Conservation (phyloP, 2,113 vertebrate species). For the Gobio gobio region DNA sequence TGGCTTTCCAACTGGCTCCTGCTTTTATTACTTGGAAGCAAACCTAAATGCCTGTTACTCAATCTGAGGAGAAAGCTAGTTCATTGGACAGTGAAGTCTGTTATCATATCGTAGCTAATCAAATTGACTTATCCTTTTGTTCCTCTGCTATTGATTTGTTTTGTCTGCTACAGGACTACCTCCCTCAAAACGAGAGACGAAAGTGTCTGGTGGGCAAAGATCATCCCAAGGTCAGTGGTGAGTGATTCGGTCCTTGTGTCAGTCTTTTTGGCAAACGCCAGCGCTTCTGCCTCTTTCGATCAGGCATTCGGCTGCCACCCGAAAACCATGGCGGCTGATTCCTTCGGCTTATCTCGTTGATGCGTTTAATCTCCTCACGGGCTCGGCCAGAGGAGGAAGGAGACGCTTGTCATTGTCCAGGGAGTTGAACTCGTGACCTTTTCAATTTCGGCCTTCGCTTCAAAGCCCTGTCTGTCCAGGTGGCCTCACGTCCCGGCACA, state of each 20-base stretch:
- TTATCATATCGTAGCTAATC: constrained; percentile 58
- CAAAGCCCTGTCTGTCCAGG: constrained; percentile 77
- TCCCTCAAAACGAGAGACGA: constrained; percentile 62
- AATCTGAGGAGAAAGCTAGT: background rate
- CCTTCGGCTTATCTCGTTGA: constrained; percentile 74
- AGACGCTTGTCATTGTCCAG: constrained; percentile 78
- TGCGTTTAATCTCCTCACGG: constrained; percentile 77
- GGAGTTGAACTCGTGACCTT: constrained; percentile 81
- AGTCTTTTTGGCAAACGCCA: constrained; percentile 65
- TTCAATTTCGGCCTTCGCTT: constrained; percentile 78
- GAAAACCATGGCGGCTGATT: constrained; percentile 69
- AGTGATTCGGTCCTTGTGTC: constrained; percentile 61
- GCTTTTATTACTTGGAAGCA: background rate
- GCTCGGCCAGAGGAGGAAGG: constrained; percentile 69
- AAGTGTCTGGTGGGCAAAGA: constrained; percentile 60
- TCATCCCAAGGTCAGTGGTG: constrained; percentile 74
- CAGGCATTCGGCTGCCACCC: constrained; percentile 41
- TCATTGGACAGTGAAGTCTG: constrained; percentile 33
- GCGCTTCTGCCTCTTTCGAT: constrained; percentile 69
- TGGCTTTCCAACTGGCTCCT: background rate
- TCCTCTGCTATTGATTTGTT: constrained; percentile 65
- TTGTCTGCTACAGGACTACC: constrained; percentile 50
- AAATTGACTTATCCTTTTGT: constrained; percentile 54
- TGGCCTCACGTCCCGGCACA: constrained; percentile 74
- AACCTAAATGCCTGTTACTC: background rate